Evolutionary conservation across 2,113 vertebrate genomes (phyloP).

Genomic region (Smithornis capensis): DNA sequence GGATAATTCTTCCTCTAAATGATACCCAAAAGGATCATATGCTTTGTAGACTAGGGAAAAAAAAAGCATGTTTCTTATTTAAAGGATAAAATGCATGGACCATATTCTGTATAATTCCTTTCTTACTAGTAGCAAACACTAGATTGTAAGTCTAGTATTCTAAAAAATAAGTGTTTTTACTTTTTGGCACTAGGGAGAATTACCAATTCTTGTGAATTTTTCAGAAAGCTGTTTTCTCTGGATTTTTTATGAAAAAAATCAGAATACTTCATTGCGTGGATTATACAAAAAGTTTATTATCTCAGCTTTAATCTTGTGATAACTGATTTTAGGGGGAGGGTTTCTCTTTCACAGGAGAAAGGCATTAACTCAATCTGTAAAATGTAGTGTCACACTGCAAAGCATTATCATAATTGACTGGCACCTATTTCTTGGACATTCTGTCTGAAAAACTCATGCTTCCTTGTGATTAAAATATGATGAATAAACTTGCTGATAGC

Average conservation of each 20-base stretch:
- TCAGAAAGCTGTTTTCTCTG: neutral
- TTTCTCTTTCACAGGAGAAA: neutral
- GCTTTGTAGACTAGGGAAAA: neutral
- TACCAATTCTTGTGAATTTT: neutral
- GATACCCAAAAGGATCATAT: neutral
- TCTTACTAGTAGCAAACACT: neutral
- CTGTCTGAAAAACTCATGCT: conserved; percentile 12
- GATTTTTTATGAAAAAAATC: neutral
- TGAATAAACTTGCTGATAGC: conserved; percentile 29
- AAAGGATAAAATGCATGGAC: neutral
- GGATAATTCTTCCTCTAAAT: neutral
- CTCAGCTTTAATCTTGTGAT: neutral
- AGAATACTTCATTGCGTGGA: neutral
- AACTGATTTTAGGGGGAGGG: neutral
- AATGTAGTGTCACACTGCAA: conserved; percentile 39
- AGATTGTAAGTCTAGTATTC: neutral
- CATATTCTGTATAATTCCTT: neutral
- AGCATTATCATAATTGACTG: conserved; percentile 47
- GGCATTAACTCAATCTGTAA: neutral
- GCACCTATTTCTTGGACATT: conserved; percentile 39
- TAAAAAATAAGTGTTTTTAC: neutral
- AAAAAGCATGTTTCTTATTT: neutral
- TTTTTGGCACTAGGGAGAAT: neutral
- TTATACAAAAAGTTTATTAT: neutral
- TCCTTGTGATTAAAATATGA: conserved; percentile 39